A percentile compares a stretch with the other conserved stretches of the same genome.
These are phyloP conservation scores for Aphidius ervi DNA, from an alignment of 1,140 invertebrate species.

Conservation along the genomic window DNA sequence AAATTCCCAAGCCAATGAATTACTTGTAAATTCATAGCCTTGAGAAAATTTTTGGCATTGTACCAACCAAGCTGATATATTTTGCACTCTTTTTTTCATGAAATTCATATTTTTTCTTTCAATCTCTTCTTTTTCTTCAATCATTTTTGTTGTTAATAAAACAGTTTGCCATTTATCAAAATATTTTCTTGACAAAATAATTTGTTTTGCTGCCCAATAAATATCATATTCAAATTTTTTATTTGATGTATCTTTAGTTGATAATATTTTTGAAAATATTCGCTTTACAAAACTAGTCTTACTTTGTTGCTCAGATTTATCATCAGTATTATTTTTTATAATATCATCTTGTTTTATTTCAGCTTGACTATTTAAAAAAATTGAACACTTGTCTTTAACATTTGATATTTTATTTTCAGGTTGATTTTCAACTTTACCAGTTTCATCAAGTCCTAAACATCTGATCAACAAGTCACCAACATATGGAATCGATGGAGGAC, in stretches of 20 bases:
- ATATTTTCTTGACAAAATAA: conserved; percentile 27
- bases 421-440: conserved; percentile 1
- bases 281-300: conserved; percentile 15
- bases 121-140: conserved; percentile 32
- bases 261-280: conserved; percentile 26
- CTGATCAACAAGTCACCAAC: conserved; percentile 49
- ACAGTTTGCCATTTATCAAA: conserved; percentile 30
- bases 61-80: conserved; percentile 37
- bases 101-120: conserved; percentile 34
- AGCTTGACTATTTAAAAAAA: neutral
- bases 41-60: conserved; percentile 44
- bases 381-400: neutral
- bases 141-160: conserved; percentile 29
- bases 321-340: neutral
- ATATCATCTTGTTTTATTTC: no score
- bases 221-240: conserved; percentile 1
- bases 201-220: conserved; percentile 21
- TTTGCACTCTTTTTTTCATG: conserved; percentile 31
- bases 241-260: neutral
- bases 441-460: conserved; percentile 31
- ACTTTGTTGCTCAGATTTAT: neutral
- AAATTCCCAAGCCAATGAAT: conserved; percentile 49
- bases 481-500: conserved; percentile 48
- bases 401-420: neutral
- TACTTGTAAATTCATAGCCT: conserved; percentile 40